These are phyloP conservation scores for Dicyrtomina minuta DNA, from an alignment of 2,888 invertebrate species.

Conservation along the genomic window DNA sequence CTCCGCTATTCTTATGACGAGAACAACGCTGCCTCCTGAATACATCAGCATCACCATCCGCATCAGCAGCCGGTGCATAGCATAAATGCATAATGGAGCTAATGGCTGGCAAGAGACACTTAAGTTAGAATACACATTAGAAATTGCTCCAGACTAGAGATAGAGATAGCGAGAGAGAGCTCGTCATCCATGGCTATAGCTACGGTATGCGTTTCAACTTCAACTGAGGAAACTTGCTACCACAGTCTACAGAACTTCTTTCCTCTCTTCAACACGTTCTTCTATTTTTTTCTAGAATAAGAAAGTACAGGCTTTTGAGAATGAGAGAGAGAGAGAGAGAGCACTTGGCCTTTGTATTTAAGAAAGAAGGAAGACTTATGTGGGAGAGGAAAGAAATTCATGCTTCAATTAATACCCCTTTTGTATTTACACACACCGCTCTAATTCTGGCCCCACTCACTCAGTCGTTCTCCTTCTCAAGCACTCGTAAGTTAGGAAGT, in stretches of 20 bases:
- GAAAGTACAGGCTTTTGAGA: too few species aligned
- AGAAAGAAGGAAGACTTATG: constrained; percentile 16
- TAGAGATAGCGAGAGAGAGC: too few species aligned
- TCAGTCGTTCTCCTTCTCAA: not conserved
- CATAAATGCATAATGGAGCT: constrained; percentile 29
- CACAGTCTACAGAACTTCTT: too few species aligned
- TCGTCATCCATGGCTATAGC: too few species aligned
- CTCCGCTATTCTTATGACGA: constrained; percentile 8
- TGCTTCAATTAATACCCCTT: constrained; percentile 28
- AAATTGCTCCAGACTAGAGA: too few species aligned
- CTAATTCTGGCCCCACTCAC: not conserved
- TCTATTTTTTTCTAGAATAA: not conserved
- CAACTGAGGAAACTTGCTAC: not conserved
- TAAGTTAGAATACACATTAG: constrained; percentile 1
- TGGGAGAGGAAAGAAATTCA: constrained; percentile 11
- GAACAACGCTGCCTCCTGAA: too few species aligned
- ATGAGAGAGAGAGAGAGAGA: too few species aligned
- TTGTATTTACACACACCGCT: constrained; percentile 15
- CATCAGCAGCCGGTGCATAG: constrained; percentile 22
- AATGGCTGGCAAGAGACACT: constrained; percentile 29
- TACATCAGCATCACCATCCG: too few species aligned
- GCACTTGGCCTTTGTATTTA: constrained; percentile 1
- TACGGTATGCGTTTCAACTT: constrained; percentile 2
- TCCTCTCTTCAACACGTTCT: constrained; percentile 2
- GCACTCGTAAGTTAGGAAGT: not conserved